Percentiles rank a stretch among this genome's conserved stretches.
Conservation (phyloP, 2,113 vertebrate species). For the Brachionichthys hirsutus region DNA sequence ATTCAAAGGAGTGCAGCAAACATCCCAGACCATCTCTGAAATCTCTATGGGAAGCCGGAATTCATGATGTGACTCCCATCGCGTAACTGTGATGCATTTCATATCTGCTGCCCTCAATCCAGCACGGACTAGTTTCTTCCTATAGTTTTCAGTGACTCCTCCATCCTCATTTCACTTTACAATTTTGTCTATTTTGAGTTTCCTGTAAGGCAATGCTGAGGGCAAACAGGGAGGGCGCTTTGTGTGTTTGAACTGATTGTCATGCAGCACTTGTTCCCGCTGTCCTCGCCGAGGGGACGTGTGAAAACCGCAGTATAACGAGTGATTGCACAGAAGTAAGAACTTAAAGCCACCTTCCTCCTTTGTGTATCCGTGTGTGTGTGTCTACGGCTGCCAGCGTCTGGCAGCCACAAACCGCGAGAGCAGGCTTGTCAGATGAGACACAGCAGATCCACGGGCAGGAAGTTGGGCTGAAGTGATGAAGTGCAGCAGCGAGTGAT, state of each 20-base stretch:
- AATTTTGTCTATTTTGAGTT: conserved; percentile 18
- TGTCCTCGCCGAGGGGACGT: conserved; percentile 35
- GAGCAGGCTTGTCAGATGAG: conserved; percentile 44
- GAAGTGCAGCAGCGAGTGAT: conserved; percentile 23
- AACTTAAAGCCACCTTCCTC: conserved; percentile 25
- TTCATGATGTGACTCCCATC: background rate
- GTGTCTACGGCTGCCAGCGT: conserved; percentile 32
- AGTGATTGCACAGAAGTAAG: conserved; percentile 37
- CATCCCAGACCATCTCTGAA: background rate
- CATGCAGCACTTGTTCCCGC: conserved; percentile 42
- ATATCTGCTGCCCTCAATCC: conserved; percentile 40
- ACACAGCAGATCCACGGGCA: conserved; percentile 36
- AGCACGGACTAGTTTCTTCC: conserved; percentile 39
- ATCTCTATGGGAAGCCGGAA: conserved; percentile 2
- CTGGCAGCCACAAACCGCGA: conserved; percentile 28
- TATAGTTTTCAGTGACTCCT: conserved; percentile 11
- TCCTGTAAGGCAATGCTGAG: conserved; percentile 10
- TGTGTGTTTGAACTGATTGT: conserved; percentile 51
- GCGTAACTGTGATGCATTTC: conserved; percentile 1
- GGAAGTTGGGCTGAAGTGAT: conserved; percentile 48
- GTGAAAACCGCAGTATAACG: conserved; percentile 32
- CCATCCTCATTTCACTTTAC: conserved; percentile 27
- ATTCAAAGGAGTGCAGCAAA: conserved; percentile 10
- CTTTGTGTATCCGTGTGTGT: conserved; percentile 8
- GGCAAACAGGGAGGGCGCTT: conserved; percentile 15